Evolutionary conservation across 2,888 invertebrate species (phyloP).

Genomic region (Prenolepis imparis): DNA sequence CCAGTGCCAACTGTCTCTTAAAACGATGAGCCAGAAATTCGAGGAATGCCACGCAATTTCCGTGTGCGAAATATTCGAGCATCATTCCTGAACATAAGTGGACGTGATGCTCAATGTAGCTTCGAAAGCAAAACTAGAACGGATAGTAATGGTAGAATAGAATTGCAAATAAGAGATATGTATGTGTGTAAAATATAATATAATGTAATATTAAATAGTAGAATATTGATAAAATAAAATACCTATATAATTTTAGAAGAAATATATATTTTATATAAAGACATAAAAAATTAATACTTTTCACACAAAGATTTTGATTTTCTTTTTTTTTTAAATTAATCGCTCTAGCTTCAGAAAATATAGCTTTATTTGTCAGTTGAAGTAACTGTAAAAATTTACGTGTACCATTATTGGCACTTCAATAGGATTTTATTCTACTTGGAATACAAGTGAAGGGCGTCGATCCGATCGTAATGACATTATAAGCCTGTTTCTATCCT

Average conservation of each 20-base stretch:
- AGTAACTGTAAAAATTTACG: conserved; percentile 38
- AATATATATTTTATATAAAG: background rate
- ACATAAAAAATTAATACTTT: background rate
- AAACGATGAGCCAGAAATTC: conserved; percentile 20
- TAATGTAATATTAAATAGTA: background rate
- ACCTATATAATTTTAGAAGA: background rate
- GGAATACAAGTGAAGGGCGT: conserved; percentile 45
- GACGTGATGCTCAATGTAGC: background rate
- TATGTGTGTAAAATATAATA: background rate
- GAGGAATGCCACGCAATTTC: background rate
- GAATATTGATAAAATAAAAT: background rate
- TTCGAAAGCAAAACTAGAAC: background rate
- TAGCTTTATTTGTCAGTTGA: conserved; percentile 1
- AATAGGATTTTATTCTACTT: conserved; percentile 46
- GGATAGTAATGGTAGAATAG: background rate
- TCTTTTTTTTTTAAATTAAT: conserved; percentile 2
- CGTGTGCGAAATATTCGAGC: conserved; percentile 2
- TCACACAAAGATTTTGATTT: background rate
- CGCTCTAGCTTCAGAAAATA: background rate
- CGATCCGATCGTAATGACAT: conserved; percentile 48
- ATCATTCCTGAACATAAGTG: conserved; percentile 18
- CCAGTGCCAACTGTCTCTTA: background rate
- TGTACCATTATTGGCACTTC: conserved; percentile 28
- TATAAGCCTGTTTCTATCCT: conserved; percentile 42
- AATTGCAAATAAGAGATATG: background rate